Base-by-base conservation (phyloP, 1,140 invertebrate species). In the Dendrolimus kikuchii region DNA sequence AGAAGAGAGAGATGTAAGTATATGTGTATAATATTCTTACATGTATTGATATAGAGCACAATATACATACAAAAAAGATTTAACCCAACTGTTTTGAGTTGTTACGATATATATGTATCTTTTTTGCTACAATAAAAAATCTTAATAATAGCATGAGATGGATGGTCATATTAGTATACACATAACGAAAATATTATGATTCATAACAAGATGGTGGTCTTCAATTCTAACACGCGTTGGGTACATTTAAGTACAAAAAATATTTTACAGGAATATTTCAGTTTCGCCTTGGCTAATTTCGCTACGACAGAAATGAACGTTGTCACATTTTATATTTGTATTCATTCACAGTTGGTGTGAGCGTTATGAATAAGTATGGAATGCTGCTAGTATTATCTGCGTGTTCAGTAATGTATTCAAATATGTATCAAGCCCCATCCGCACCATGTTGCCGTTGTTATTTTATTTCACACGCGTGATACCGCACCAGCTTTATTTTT, bases 401-500 rank as follows among this genome's bases (percentile, higher is more conserved):
- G 77, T 80, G 73, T 72, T 76, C 71, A 56, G 81, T 86, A 86
- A 86, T 86, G 70, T 86, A 86, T 86, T 86, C 82, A 86, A 86
- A 86, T 84, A 84, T 81, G 81, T 86, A 84, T 81, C 76, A 80
- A 74, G 71, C 74, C 66, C 74, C 76, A 78, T 77, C 74, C 79
- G 74, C 79, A 76, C 69, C 74, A 65, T 75, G 70, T 78, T 76
- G 69, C 59, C 75, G 66, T 78, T 83, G 75, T 81, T 86, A 84
- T 81, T 84, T 86, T 86, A 82, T 81, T 82, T 80, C 73, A 59
- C 59, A 75, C 71, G 71, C 79, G 79, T 84, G 81, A 81, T 68
- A 65, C 55, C 66, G 68, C 64, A 69, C 64, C 56, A 66, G 64
- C 65, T 77, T 79, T 72, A 81, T 81, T 77, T 77, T 81, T 81